phyloP scores from a whole-genome alignment of 1,140 invertebrate genomes.

The Caerostris extrusa region DNA sequence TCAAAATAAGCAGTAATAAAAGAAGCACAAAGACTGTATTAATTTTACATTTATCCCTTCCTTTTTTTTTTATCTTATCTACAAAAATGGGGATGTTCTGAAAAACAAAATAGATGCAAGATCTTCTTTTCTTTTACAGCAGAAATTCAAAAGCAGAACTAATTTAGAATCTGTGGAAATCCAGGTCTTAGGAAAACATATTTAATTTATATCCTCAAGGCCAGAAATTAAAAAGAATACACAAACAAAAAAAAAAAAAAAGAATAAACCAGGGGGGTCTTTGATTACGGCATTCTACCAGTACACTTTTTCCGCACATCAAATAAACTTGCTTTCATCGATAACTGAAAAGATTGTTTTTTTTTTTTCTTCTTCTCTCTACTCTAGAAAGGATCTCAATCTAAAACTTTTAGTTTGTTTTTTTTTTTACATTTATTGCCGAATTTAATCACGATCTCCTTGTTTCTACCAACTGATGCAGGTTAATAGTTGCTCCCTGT shows the following conservation, averaged over 20 bases:
- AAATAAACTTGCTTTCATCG: constrained; percentile 11
- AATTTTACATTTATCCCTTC: background rate
- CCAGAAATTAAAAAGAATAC: background rate
- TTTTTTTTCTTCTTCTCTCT: background rate
- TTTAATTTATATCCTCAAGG: constrained; percentile 39
- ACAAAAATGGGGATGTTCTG: background rate
- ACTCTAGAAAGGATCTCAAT: constrained; percentile 45
- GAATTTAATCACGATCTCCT: constrained; percentile 59
- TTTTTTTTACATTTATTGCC: constrained; percentile 26
- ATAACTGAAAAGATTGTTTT: constrained; percentile 23
- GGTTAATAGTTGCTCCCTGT: constrained; percentile 63
- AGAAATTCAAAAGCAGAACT: constrained; percentile 34
- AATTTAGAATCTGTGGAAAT: constrained; percentile 17
- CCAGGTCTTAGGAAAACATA: constrained; percentile 5
- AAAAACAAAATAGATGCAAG: background rate
- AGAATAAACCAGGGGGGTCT: background rate
- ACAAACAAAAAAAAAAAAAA: background rate
- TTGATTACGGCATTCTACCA: constrained; percentile 72
- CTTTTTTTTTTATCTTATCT: background rate
- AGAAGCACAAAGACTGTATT: background rate
- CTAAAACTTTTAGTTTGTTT: constrained; percentile 57
- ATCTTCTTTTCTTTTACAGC: background rate
- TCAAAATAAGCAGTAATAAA: background rate
- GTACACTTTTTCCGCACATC: constrained; percentile 1
- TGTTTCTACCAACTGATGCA: constrained; percentile 17